phyloP scores from a whole-genome alignment of 2,113 vertebrate genomes.

The Odontesthes bonariensis region DNA sequence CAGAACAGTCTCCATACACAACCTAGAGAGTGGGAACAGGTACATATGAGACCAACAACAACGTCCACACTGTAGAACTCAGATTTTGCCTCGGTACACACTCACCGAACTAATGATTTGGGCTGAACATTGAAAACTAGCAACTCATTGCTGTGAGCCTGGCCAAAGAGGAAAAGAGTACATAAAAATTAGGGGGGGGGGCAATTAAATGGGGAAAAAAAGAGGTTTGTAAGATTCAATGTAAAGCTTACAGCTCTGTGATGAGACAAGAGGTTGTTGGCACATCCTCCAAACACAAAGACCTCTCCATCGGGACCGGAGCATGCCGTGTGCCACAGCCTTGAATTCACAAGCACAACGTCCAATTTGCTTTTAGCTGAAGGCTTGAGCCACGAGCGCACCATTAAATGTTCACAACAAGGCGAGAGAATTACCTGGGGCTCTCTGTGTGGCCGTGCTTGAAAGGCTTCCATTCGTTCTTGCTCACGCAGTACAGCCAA shows the following conservation, averaged over 20 bases:
- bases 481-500: slow-evolving; percentile 94
- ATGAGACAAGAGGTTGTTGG: slow-evolving; percentile 94
- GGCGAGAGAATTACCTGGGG: slow-evolving; percentile 85
- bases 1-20: slow-evolving; percentile 89
- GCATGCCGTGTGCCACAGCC: slow-evolving; percentile 97
- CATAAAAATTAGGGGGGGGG: too few relatives aligned
- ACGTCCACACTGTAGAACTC: background rate
- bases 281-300: slow-evolving; percentile 96
- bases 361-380: background rate
- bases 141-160: slow-evolving; percentile 96
- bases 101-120: slow-evolving; percentile 92
- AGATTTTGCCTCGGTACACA: background rate
- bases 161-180: slow-evolving; percentile 10
- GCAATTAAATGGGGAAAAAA: background rate
- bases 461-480: slow-evolving; percentile 93
- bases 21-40: slow-evolving; percentile 73
- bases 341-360: slow-evolving; percentile 58
- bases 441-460: slow-evolving; percentile 89
- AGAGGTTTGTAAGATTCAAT: background rate
- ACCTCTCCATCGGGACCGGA: slow-evolving; percentile 94
- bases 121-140: slow-evolving; percentile 93
- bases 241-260: slow-evolving; percentile 89
- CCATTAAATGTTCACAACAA: background rate
- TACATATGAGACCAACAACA: background rate
- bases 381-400: background rate